Base-by-base conservation (phyloP, 2,797 vertebrate genomes). In the Sebastes miniatus region DNA sequence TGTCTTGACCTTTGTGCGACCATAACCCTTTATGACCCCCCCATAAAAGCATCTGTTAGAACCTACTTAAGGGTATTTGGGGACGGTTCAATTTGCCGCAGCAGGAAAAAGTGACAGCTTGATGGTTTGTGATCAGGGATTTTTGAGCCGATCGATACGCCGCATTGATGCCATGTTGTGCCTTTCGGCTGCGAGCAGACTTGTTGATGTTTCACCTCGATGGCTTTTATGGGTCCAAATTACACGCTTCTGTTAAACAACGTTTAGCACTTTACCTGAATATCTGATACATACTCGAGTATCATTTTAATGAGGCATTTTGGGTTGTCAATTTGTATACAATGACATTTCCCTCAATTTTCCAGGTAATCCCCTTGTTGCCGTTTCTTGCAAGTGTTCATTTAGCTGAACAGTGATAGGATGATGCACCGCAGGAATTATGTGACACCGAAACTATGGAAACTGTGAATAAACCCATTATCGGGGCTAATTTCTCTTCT, bases 1-100 rank as follows among this genome's bases (percentile, higher is more conserved):
- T 52, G 58, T 43, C 80, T 72, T 81, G 85, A 88, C 89, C 90
- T 89, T 79, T 80, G 77, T 2, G 58, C 73, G 72, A 85, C 77
- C 61, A 69, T 68, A 68, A 81, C 62, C 83, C 61, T 80, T 82
- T 71, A 69, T 79, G 76, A 88, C 77, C 83, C 81, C 77, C 72
- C 58, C 54, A 52, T 73, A 76, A 84, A 87, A 78, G 47, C 66
- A 82, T 69, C 68, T 86, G 80, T 88, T 85, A 77, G n/a, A 73
- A 73, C 66, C 34, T 43, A 75, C 72, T 83, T 72, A 6, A 82
- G 22, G 79, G 69, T 79, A 85, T 80, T 84, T 76, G 59, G 57
- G 25, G 24, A 25, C 20, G 52, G 31, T 79, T 67, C 25, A 64
- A 52, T 83, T 76, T 54, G 18, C 9, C 5, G 8, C 61, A 47